Conservation (phyloP, 2,888 invertebrate species). For the Ochropacha duplaris region DNA sequence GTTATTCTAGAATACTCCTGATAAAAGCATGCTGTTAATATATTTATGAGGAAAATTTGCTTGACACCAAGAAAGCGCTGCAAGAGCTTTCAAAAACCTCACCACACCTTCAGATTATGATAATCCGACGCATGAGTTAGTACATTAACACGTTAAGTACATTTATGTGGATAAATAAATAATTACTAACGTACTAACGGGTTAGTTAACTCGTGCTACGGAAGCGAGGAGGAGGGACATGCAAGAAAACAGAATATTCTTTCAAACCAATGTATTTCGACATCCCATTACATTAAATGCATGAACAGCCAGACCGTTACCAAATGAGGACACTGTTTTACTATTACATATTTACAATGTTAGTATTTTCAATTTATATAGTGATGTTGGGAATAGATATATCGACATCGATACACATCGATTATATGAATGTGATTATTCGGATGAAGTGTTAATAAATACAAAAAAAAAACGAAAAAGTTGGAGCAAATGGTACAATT, state of each 20-base stretch:
- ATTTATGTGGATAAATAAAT: not conserved
- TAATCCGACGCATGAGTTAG: conserved; percentile 35
- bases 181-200: not conserved
- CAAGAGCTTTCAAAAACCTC: conserved; percentile 11
- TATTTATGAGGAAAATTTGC: conserved; percentile 11
- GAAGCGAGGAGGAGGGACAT: conserved; percentile 62
- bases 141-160: too few species aligned
- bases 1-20: not conserved
- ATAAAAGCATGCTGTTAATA: conserved; percentile 35
- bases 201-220: conserved; percentile 50
- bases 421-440: not conserved
- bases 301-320: conserved; percentile 65
- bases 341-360: conserved; percentile 15
- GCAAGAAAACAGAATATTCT: conserved; percentile 79
- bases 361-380: not conserved
- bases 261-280: conserved; percentile 75
- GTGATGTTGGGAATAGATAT: not conserved
- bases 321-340: conserved; percentile 47
- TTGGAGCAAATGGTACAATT: not conserved
- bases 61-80: conserved; percentile 35
- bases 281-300: conserved; percentile 72
- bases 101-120: conserved; percentile 9
- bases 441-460: not conserved
- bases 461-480: not conserved
- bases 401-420: not conserved